phyloP scores from a whole-genome alignment of 2,113 vertebrate genomes.

The Bufo gargarizans region DNA sequence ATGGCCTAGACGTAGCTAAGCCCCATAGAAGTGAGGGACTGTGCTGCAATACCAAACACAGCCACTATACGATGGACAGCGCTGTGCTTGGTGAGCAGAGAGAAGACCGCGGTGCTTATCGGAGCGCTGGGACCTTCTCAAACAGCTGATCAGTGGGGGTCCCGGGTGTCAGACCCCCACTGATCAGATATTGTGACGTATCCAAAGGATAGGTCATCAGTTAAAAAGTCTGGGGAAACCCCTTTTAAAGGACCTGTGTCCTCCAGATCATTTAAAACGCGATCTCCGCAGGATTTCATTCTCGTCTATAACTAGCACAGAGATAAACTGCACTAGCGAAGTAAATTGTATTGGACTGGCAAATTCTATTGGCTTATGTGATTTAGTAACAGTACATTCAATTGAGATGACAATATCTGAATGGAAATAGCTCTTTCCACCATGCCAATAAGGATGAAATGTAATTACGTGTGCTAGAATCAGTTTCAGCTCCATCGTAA shows the following conservation, averaged over 20 bases:
- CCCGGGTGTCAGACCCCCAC: no score
- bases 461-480: constrained; percentile 22
- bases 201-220: no score
- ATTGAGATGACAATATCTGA: constrained; percentile 29
- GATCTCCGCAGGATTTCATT: not conserved
- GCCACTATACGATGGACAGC: no score
- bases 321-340: constrained; percentile 17
- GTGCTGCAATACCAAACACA: no score
- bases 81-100: no score
- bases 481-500: constrained; percentile 22
- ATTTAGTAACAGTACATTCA: constrained; percentile 43
- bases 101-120: no score
- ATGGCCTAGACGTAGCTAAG: no score
- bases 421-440: constrained; percentile 24
- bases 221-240: no score
- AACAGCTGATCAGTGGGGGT: no score
- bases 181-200: no score
- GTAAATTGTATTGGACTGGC: constrained; percentile 23
- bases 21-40: no score
- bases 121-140: no score
- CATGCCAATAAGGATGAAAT: constrained; percentile 22
- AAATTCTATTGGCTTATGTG: constrained; percentile 35
- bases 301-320: not conserved
- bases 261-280: not conserved
- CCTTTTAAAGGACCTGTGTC: not conserved